phyloP scores from a whole-genome alignment of 2,797 vertebrate genomes.

The Notamacropus eugenii region DNA sequence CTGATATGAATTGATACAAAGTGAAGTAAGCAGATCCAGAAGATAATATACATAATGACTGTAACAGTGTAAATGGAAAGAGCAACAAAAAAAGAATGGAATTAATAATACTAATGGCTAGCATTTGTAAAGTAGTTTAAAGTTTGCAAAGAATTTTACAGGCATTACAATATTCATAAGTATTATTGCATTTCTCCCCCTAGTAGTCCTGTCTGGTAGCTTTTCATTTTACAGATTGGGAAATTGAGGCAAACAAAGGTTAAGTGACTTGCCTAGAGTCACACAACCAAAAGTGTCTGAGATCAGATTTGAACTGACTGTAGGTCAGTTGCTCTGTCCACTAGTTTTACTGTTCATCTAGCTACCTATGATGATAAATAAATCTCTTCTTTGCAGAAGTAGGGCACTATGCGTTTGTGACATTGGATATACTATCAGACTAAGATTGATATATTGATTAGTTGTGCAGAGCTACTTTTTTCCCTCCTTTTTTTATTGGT shows the following conservation, averaged over 20 bases:
- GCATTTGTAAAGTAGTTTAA: background rate
- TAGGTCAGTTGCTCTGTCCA: background rate
- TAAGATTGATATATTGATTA: background rate
- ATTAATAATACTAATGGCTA: background rate
- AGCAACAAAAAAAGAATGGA: background rate
- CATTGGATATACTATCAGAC: background rate
- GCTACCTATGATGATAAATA: background rate
- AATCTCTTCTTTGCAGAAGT: background rate
- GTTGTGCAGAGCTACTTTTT: background rate
- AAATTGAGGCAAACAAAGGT: background rate
- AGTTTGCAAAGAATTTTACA: background rate
- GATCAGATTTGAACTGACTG: background rate
- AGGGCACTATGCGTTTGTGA: background rate
- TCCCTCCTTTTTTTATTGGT: background rate
- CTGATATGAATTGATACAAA: background rate
- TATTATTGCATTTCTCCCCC: background rate
- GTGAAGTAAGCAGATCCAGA: background rate
- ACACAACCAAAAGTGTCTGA: background rate
- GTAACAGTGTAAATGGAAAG: background rate
- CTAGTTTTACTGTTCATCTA: no score
- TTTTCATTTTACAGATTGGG: background rate
- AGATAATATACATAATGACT: background rate
- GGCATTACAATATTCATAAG: background rate
- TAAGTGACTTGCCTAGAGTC: background rate
- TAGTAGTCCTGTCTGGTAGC: background rate